A percentile compares a stretch with the other conserved stretches of the same genome.
Conservation (phyloP, 1,140 invertebrate genomes). For the Sipha flava region DNA sequence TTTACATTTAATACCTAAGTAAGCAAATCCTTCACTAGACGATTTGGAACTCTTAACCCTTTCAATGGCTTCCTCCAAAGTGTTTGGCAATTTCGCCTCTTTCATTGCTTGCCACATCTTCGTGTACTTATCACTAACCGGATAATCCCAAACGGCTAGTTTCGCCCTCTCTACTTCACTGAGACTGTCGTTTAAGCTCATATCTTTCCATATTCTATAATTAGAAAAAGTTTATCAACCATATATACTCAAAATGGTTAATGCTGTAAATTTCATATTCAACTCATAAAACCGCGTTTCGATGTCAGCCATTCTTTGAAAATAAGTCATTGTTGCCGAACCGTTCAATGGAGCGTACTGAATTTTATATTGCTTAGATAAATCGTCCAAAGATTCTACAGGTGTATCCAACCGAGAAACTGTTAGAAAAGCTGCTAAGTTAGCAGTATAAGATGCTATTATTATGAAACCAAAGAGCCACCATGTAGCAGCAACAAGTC, state of each 20-base stretch:
- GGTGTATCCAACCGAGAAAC: slow-evolving; percentile 86
- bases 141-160: slow-evolving; percentile 97
- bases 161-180: slow-evolving; percentile 81
- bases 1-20: slow-evolving; percentile 64
- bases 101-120: slow-evolving; percentile 98
- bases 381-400: slow-evolving; percentile 84
- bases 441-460: slow-evolving; percentile 96
- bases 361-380: slow-evolving; percentile 91
- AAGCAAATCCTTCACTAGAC: slow-evolving; percentile 82
- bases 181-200: slow-evolving; percentile 89
- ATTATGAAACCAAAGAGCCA: slow-evolving; percentile 98
- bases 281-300: slow-evolving; percentile 91
- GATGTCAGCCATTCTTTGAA: slow-evolving; percentile 91
- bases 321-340: slow-evolving; percentile 83
- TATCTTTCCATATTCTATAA: slow-evolving; percentile 91
- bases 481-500: slow-evolving; percentile 90
- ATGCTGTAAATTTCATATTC: too few relatives aligned
- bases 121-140: slow-evolving; percentile 94
- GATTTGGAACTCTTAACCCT: slow-evolving; percentile 65
- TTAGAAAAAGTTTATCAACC: background rate
- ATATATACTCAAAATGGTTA: too few relatives aligned
- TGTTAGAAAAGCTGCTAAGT: slow-evolving; percentile 88
- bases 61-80: slow-evolving; percentile 65
- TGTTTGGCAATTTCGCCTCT: slow-evolving; percentile 70
- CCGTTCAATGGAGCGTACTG: slow-evolving; percentile 82